phyloP scores from a whole-genome alignment of 1,140 invertebrate genomes.

The Sitobion miscanthi region DNA sequence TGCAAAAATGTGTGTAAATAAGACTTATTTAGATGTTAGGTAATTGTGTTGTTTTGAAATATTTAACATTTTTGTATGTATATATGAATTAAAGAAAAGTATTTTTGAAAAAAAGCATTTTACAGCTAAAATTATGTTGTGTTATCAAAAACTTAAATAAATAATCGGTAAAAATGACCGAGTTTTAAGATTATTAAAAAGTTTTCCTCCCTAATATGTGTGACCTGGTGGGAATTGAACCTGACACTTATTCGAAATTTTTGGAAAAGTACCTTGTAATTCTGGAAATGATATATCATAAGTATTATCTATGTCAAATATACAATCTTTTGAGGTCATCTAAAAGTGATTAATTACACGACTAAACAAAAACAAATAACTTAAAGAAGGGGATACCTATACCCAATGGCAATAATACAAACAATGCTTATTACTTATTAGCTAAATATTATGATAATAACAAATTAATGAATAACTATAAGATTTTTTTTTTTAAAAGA shows the following conservation, averaged over 20 bases:
- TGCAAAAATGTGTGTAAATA: too few species aligned
- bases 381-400: background rate
- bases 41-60: background rate
- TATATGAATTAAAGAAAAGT: background rate
- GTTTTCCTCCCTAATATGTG: background rate
- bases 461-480: too few species aligned
- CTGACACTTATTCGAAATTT: background rate
- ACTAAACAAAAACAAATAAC: background rate
- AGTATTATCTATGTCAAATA: background rate
- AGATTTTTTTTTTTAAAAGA: too few species aligned
- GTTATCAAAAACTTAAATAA: background rate
- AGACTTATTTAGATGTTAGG: too few species aligned
- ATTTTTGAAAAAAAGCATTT: background rate
- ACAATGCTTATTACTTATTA: background rate
- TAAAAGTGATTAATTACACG: background rate
- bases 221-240: background rate
- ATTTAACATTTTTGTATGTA: background rate
- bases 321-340: background rate
- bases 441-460: too few species aligned
- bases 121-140: background rate
- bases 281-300: background rate
- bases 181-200: background rate
- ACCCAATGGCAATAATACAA: background rate
- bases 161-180: background rate
- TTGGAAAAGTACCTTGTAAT: background rate